Evolutionary conservation across 2,113 vertebrate species (phyloP), one percentile per base, ranked within the genome.

Genomic region (Coracopsis vasa): DNA sequence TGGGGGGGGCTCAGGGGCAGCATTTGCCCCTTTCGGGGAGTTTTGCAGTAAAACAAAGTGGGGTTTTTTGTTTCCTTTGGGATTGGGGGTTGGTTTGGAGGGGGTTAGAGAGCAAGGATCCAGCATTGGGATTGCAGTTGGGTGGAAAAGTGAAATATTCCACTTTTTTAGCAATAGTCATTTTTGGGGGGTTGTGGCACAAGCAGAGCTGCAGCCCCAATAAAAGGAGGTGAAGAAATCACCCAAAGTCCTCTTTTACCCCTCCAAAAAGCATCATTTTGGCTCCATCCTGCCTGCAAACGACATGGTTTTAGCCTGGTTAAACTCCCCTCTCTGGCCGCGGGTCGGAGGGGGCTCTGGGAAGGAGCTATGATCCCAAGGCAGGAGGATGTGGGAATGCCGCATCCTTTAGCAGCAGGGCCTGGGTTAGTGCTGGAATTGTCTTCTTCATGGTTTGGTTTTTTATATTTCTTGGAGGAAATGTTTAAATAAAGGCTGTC

Each of bases 131-230:
- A n/a, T n/a, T n/a, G 56, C 56, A 58, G 33, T n/a, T 58, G 56
- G 56, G 56, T 58, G 56, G 56, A 35, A 58, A 58, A n/a, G 9
- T 10, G 21, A 24, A 35, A 58, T 24, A 16, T 14, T 58, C 56
- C 33, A 58, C 4, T 2, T 23, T 23, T 35, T 35, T 58, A 58
- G 56, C 56, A 58, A 58, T 58, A 58, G 33, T 58, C 33, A 10
- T 23, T 35, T 58, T 35, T 10, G 56, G 56, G 56, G 56, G 56
- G 33, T 16, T 35, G 33, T 35, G 56, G 56, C 56, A 58, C 33
- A 35, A 15, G 33, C 2, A 0, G 21, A 58, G 56, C 33, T 21
- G 0, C 56, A 35, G 13, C 56, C 56, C 56, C 56, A 35, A 0
- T n/a, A 58, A 58, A 58, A 58, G 14, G 33, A 33, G 33, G 54